Evolutionary conservation across 2,888 invertebrate species (phyloP), one percentile per base, ranked within the genome.

Genomic region (Herminia tarsipennalis): DNA sequence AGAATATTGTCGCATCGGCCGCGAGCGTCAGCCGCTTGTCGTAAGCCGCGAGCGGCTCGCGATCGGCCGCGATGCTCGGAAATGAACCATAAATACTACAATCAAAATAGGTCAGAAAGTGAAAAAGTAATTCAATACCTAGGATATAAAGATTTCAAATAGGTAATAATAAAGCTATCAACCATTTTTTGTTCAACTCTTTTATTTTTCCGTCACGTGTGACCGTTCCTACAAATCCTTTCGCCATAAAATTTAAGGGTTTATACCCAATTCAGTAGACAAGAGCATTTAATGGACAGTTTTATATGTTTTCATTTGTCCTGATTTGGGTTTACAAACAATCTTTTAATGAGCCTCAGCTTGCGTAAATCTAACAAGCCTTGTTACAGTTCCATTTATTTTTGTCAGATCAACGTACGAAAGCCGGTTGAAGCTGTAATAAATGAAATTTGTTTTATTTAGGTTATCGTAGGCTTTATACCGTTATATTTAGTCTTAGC

Each of bases 291-390:
- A 13, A 29, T 14, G 14, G 24, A 34, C 10, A 24, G 3, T 34
- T 34, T 17, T 30, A 33, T 25, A 9, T 28, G 5, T 21, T 37
- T 29, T 14, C 21, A 39, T 17, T 30, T 18, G 30, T 10, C 22
- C 8, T 24, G 13, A 32, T 32, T 32, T 9, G n/a, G 17, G 17
- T n/a, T 5, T n/a, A 24, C 12, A 17, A 32, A 30, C 24, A 32
- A 24, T 39, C 9, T 39, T 32, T 39, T 39, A 32, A 39, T 18
- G 39, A 24, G 9, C 22, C 9, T 22, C 10, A 29, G 38, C 30
- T 16, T 38, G 20, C 17, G n/a, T 24, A 4, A 12, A 32, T 24
- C 39, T 12, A 39, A 39, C 39, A 30, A 39, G 22, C 12, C 24
- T 24, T 24, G 30, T 30, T 24, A 39, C 38, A 0, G 30, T 30